Evolutionary conservation across 2,797 vertebrate genomes (phyloP).

Genomic region (Sylvilagus floridanus): DNA sequence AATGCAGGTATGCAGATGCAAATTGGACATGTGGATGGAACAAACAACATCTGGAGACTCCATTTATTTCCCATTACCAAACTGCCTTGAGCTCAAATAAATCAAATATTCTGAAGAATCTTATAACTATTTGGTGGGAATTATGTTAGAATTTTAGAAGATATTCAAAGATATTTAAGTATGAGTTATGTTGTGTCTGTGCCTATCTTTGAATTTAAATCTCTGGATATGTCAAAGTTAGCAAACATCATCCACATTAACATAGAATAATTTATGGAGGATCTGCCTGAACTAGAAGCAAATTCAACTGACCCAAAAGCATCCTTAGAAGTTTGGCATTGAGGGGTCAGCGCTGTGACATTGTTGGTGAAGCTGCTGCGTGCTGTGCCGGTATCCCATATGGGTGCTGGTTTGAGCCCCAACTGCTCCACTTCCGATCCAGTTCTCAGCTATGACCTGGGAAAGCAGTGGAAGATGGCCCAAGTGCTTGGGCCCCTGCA

Average conservation of each 20-base stretch:
- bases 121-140: slow-evolving; percentile 43
- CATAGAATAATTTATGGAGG: neutral
- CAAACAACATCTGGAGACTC: slow-evolving; percentile 34
- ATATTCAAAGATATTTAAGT: slow-evolving; percentile 49
- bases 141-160: slow-evolving; percentile 34
- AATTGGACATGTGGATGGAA: slow-evolving; percentile 1
- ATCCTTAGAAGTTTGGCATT: neutral
- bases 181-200: slow-evolving; percentile 12
- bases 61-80: slow-evolving; percentile 61
- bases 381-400: too few relatives aligned
- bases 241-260: neutral
- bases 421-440: too few relatives aligned
- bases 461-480: too few relatives aligned
- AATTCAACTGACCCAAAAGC: neutral
- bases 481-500: too few relatives aligned
- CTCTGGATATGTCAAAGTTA: slow-evolving; percentile 23
- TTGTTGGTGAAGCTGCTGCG: too few relatives aligned
- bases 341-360: too few relatives aligned
- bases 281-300: neutral
- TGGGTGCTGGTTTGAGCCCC: too few relatives aligned
- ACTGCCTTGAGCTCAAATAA: slow-evolving; percentile 43
- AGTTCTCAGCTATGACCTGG: too few relatives aligned
- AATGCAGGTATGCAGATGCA: slow-evolving; percentile 16
- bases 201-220: slow-evolving; percentile 9
- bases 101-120: slow-evolving; percentile 44